Percentiles rank a stretch among this genome's conserved stretches.
These are phyloP conservation scores for Mamestra brassicae DNA, from an alignment of 2,888 invertebrate species.

Conservation along the genomic window DNA sequence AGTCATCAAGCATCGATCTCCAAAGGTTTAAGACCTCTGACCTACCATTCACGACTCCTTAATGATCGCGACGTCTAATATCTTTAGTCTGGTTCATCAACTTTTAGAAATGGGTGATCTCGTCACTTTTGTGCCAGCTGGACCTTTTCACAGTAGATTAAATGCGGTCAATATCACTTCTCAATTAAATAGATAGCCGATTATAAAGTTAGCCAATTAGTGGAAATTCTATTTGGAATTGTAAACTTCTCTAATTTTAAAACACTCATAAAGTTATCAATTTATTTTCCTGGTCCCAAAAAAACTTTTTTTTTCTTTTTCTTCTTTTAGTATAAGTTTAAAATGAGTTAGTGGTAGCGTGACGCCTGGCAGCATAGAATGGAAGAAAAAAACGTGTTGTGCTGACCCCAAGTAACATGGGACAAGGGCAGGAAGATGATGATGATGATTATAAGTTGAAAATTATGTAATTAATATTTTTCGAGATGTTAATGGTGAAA, in stretches of 20 bases:
- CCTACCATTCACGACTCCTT: conserved; percentile 37
- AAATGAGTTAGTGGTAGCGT: too few relatives aligned
- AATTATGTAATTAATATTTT: too few relatives aligned
- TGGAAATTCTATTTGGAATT: not conserved
- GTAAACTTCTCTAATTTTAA: not conserved
- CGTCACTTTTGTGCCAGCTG: conserved; percentile 30
- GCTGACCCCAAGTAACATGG: too few relatives aligned
- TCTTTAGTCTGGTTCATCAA: conserved; percentile 46
- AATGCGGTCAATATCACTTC: conserved; percentile 27
- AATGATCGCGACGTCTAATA: conserved; percentile 40
- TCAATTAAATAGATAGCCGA: conserved; percentile 6
- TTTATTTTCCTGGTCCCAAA: too few relatives aligned
- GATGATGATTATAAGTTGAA: too few relatives aligned
- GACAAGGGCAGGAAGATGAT: too few relatives aligned
- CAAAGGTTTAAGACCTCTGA: conserved; percentile 19
- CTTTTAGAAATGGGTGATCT: conserved; percentile 28
- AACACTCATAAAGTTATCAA: too few relatives aligned
- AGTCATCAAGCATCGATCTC: conserved; percentile 18
- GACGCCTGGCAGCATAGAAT: too few relatives aligned
- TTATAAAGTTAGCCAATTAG: conserved; percentile 15
- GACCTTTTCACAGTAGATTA: conserved; percentile 41
- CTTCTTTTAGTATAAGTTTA: too few relatives aligned
- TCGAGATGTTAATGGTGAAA: too few relatives aligned
- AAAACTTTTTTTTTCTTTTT: too few relatives aligned
- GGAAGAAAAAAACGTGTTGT: too few relatives aligned